A percentile compares a stretch with the other conserved stretches of the same genome.
phyloP scores from a whole-genome alignment of 1,140 invertebrate genomes.

The Octopus bimaculoides region DNA sequence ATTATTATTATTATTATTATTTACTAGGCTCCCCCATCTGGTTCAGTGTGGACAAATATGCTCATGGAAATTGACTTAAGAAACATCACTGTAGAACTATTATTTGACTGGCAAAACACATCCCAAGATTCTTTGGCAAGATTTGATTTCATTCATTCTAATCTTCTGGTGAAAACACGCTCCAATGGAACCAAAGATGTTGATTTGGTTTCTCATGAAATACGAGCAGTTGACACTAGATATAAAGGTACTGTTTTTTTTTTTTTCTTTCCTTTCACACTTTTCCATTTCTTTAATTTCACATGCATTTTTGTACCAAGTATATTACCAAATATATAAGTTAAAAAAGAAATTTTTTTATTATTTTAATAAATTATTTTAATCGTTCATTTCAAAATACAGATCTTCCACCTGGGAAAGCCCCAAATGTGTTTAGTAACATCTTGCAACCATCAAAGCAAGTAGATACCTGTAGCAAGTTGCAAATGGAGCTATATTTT shows the following conservation, averaged over 20 bases:
- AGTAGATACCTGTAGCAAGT: conserved; percentile 25
- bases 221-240: conserved; percentile 80
- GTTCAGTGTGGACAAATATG: conserved; percentile 68
- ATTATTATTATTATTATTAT: conserved; percentile 17
- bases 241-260: conserved; percentile 57
- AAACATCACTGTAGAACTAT: conserved; percentile 79
- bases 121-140: conserved; percentile 71
- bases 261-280: neutral
- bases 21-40: conserved; percentile 50
- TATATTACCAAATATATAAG: neutral
- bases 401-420: conserved; percentile 68
- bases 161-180: conserved; percentile 77
- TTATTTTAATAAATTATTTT: neutral
- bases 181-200: conserved; percentile 88
- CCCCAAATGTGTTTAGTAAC: conserved; percentile 83
- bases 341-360: neutral
- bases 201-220: conserved; percentile 89
- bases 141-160: conserved; percentile 89
- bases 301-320: neutral
- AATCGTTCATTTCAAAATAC: conserved; percentile 20
- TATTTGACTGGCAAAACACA: conserved; percentile 45
- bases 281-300: neutral
- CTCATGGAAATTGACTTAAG: conserved; percentile 81
- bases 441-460: conserved; percentile 74
- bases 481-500: conserved; percentile 54